Percentiles rank a stretch among this genome's conserved stretches.
phyloP scores from a whole-genome alignment of 1,140 invertebrate genomes.

The Bombus vancouverensis region DNA sequence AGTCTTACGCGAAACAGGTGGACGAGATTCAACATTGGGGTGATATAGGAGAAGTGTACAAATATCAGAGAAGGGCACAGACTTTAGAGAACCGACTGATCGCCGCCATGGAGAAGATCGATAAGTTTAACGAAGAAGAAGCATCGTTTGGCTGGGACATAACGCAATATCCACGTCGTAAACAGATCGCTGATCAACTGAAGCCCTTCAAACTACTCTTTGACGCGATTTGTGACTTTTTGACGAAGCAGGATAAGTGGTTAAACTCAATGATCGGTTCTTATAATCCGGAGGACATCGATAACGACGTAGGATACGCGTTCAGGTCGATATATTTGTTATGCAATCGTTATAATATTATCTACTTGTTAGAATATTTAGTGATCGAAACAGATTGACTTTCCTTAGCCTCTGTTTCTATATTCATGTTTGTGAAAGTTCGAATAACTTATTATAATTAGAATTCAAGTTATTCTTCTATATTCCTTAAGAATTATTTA shows the following conservation, averaged over 20 bases:
- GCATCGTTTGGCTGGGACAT: conserved; percentile 93
- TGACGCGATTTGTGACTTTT: conserved; percentile 92
- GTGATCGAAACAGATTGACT: too few species aligned
- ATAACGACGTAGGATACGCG: conserved; percentile 87
- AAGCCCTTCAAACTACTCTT: conserved; percentile 94
- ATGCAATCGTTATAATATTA: too few species aligned
- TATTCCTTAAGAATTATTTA: background rate
- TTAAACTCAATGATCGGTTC: conserved; percentile 91
- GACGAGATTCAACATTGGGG: conserved; percentile 94
- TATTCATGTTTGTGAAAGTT: too few species aligned
- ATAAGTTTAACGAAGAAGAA: conserved; percentile 96
- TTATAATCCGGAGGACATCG: conserved; percentile 94
- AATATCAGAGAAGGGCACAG: conserved; percentile 91
- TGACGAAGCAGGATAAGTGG: conserved; percentile 92
- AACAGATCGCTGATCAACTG: conserved; percentile 87
- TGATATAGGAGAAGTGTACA: conserved; percentile 90
- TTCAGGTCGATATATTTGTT: conserved; percentile 48
- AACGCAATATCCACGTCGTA: conserved; percentile 93
- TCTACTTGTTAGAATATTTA: too few species aligned
- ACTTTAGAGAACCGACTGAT: conserved; percentile 88
- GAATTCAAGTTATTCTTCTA: background rate
- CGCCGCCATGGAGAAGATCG: conserved; percentile 90
- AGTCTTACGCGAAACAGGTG: conserved; percentile 90
- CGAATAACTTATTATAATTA: background rate
- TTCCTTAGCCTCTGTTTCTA: too few species aligned